Percentiles rank a stretch among this genome's conserved stretches.
Conservation (phyloP, 2,113 vertebrate genomes). For the Nyctibius bracteatus region DNA sequence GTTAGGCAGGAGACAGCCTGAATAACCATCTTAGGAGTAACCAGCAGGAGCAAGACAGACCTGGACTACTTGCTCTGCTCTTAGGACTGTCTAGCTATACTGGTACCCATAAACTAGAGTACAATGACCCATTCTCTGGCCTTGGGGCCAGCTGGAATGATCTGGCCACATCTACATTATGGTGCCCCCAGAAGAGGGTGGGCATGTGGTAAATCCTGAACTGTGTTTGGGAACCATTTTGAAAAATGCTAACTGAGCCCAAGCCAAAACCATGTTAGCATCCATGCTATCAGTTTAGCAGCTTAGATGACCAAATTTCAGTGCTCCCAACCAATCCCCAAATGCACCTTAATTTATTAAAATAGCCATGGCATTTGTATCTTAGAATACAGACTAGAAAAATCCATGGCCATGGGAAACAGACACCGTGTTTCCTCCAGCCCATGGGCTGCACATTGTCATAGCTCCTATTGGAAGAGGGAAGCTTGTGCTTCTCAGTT, state of each 20-base stretch:
- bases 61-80: neutral
- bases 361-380: neutral
- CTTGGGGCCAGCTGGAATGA: neutral
- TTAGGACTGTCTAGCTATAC: neutral
- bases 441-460: neutral
- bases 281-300: neutral
- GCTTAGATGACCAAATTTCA: neutral
- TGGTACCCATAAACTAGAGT: neutral
- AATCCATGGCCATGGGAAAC: neutral
- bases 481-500: neutral
- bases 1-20: neutral
- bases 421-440: neutral
- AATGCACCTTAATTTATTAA: neutral
- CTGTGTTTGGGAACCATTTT: neutral
- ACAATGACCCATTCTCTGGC: neutral
- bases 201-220: neutral
- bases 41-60: neutral
- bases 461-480: neutral
- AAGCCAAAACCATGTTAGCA: neutral
- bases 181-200: neutral
- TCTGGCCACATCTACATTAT: neutral
- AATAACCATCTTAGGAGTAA: neutral
- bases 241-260: neutral
- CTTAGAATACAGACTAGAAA: neutral
- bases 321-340: neutral